phyloP scores from a whole-genome alignment of 2,113 vertebrate species.

The Arvicanthis niloticus region DNA sequence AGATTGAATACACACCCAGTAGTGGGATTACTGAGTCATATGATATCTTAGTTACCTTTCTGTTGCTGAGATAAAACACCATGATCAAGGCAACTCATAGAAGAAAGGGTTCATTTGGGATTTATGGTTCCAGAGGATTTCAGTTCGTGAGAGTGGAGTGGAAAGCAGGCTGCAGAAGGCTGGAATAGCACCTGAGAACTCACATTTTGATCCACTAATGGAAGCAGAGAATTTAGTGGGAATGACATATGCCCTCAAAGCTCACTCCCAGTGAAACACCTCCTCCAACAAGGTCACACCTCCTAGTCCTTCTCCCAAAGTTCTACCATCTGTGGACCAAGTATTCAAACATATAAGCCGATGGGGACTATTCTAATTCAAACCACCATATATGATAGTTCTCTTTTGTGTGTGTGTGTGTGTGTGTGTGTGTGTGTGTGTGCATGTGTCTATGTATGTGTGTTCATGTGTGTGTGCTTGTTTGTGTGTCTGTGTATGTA shows the following conservation, averaged over 20 bases:
- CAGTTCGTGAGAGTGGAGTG: neutral
- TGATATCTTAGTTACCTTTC: neutral
- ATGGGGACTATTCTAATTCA: neutral
- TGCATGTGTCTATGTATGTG: neutral
- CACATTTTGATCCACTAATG: neutral
- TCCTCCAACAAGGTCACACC: neutral
- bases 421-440: neutral
- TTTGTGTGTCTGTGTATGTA: neutral
- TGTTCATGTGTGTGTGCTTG: neutral
- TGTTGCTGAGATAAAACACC: neutral
- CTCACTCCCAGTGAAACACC: neutral
- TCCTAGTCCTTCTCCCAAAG: neutral
- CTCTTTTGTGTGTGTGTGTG: neutral
- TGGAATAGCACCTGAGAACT: neutral
- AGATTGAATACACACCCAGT: neutral
- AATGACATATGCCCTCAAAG: neutral
- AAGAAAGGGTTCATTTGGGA: neutral
- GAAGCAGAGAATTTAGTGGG: neutral
- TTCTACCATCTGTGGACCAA: neutral
- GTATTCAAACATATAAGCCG: neutral
- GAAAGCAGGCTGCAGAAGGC: neutral
- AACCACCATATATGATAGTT: neutral
- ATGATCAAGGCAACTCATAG: neutral
- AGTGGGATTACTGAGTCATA: neutral
- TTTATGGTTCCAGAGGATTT: neutral